Base-by-base conservation (phyloP, 2,113 vertebrate genomes). In the Azemiops feae region DNA sequence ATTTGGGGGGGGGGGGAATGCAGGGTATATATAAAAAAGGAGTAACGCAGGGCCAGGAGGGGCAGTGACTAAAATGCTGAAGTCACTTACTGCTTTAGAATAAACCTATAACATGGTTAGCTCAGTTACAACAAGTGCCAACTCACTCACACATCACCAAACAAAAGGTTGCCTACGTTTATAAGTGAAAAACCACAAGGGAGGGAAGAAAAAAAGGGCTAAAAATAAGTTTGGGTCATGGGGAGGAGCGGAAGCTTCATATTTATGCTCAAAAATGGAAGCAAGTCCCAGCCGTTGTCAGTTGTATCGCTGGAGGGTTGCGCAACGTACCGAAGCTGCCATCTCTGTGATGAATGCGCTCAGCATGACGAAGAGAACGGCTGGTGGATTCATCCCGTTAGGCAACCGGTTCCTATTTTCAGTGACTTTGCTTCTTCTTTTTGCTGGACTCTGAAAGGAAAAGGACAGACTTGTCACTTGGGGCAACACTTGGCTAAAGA, bases 281-380 rank as follows among this genome's bases (percentile, higher is more conserved):
- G 81, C 87, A 92, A 57, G 43, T 27, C 88, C 30, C 88, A 94
- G 55, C 39, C 1, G 11, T 30, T 93, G 20, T n/a, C 87, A 87
- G 39, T n/a, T 27, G 10, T 58, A 27, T 12, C 3, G 18, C 4
- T 23, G 27, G 30, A 18, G 90, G 64, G 45, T 94, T 96, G 87
- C 7, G 92, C 93, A 93, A 97, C 97, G 95, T 95, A 97, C 96
- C 74, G 95, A 93, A 23, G 95, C 91, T 5, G 94, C 89, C 10
- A 95, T 69, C 94, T 92, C 94, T 0, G 4, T 93, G 93, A 96
- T 81, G 57, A 97, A 89, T 0, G 23, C 20, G 0, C 93, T 91
- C 57, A 97, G 88, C 5, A 11, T 87, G 93, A 96, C 30, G 85
- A 91, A 58, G 92, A 96, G 4, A n/a, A 95, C 11, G 87, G 96